Conservation (phyloP, 2,113 vertebrate genomes). For the Azemiops feae region DNA sequence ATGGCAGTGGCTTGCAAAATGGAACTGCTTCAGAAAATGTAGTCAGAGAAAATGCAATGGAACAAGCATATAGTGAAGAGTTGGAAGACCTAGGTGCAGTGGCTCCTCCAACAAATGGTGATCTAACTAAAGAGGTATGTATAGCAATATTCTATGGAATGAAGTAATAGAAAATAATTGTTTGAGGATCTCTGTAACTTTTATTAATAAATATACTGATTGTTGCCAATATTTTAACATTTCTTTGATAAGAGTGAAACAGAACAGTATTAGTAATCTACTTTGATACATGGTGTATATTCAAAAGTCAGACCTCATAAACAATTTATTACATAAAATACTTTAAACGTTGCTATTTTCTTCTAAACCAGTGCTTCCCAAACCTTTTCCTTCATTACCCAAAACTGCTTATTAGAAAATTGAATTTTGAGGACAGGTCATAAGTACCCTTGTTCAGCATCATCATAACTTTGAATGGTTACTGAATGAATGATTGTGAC, state of each 20-base stretch:
- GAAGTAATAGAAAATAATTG: neutral
- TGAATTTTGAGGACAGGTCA: neutral
- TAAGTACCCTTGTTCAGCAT: neutral
- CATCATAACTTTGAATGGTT: neutral
- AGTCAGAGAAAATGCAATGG: constrained; percentile 81
- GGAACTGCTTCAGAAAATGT: constrained; percentile 78
- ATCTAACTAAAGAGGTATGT: constrained; percentile 95
- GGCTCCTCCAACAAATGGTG: constrained; percentile 83
- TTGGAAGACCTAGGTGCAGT: constrained; percentile 89
- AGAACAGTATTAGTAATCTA: accelerated
- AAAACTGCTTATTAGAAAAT: neutral
- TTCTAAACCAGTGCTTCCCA: neutral
- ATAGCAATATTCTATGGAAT: accelerated
- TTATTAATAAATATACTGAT: neutral
- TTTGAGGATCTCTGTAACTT: neutral
- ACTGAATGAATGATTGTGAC: neutral
- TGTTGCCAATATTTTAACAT: accelerated
- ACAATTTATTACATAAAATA: neutral
- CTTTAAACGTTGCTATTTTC: neutral
- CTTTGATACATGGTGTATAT: neutral
- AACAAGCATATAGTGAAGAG: constrained; percentile 84
- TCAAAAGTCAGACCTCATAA: neutral
- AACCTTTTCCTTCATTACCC: neutral
- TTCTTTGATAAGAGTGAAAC: accelerated
- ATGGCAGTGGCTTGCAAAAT: constrained; percentile 81